phyloP scores from a whole-genome alignment of 1,140 invertebrate genomes.

The Ceratina calcarata region DNA sequence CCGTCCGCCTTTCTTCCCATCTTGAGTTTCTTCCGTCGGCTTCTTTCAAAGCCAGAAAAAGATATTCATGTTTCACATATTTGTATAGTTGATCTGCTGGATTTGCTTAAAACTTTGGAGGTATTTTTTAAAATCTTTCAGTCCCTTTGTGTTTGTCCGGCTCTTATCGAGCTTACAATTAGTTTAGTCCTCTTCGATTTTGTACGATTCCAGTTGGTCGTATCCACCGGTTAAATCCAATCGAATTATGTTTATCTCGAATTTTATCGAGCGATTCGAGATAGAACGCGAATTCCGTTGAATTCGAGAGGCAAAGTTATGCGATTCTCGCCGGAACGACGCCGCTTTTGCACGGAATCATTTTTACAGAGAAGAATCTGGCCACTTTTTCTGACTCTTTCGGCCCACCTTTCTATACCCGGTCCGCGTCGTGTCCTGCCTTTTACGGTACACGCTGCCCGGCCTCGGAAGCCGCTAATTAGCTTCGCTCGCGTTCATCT shows the following conservation, averaged over 20 bases:
- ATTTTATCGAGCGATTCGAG: background rate
- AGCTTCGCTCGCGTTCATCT: slow-evolving; percentile 55
- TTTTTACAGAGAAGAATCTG: slow-evolving; percentile 47
- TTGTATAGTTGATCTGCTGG: too few species aligned
- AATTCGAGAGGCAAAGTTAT: slow-evolving; percentile 13
- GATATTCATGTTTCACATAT: too few species aligned
- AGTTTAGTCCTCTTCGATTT: background rate
- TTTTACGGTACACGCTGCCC: slow-evolving; percentile 40
- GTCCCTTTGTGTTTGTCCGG: too few species aligned
- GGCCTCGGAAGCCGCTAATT: slow-evolving; percentile 58
- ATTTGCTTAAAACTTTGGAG: too few species aligned
- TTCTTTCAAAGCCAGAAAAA: background rate
- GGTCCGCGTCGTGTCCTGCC: slow-evolving; percentile 51
- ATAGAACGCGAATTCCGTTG: slow-evolving; percentile 2
- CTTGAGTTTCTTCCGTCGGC: background rate
- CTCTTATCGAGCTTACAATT: background rate
- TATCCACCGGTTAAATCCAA: background rate
- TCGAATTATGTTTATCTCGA: background rate
- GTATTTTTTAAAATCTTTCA: too few species aligned
- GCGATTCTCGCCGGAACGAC: background rate
- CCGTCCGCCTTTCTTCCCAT: background rate
- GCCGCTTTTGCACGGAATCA: slow-evolving; percentile 23
- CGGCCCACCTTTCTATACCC: slow-evolving; percentile 31
- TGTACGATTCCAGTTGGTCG: background rate
- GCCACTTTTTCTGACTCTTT: slow-evolving; percentile 43